Percentiles rank a stretch among this genome's conserved stretches.
Conservation (phyloP, 2,797 vertebrate species). For the Poeciliopsis turneri region DNA sequence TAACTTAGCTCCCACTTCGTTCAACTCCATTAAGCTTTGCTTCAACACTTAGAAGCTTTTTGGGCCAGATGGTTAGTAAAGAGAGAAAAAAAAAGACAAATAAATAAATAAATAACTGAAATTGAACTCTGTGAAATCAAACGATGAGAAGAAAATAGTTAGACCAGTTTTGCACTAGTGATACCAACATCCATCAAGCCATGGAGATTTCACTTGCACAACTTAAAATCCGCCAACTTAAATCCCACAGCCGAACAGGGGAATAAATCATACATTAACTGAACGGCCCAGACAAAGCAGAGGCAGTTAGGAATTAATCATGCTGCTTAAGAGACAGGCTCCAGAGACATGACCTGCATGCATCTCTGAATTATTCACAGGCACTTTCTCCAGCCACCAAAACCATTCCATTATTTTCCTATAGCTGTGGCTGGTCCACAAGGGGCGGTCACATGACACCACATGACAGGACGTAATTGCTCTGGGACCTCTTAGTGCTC, state of each 20-base stretch:
- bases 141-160: constrained; percentile 32
- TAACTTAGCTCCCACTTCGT: constrained; percentile 25
- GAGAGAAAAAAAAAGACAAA: not conserved
- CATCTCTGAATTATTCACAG: constrained; percentile 82
- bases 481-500: constrained; percentile 57
- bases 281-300: constrained; percentile 27
- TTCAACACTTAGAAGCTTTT: constrained; percentile 23
- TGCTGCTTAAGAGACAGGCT: constrained; percentile 40
- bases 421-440: constrained; percentile 69
- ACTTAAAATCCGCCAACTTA: constrained; percentile 1
- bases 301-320: constrained; percentile 47
- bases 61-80: constrained; percentile 48
- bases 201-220: constrained; percentile 12
- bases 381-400: constrained; percentile 80
- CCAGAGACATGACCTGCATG: constrained; percentile 47
- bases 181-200: not conserved
- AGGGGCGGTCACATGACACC: constrained; percentile 80
- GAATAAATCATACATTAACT: constrained; percentile 32
- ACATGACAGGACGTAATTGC: constrained; percentile 67
- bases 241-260: not conserved
- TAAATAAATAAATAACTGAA: constrained; percentile 67
- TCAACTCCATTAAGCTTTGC: constrained; percentile 37
- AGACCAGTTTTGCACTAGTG: constrained; percentile 29
- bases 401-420: constrained; percentile 78
- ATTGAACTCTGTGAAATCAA: constrained; percentile 22